These are phyloP conservation scores for Drosophila melanosoma DNA, from an alignment of 2,888 invertebrate genomes.

Conservation along the genomic window DNA sequence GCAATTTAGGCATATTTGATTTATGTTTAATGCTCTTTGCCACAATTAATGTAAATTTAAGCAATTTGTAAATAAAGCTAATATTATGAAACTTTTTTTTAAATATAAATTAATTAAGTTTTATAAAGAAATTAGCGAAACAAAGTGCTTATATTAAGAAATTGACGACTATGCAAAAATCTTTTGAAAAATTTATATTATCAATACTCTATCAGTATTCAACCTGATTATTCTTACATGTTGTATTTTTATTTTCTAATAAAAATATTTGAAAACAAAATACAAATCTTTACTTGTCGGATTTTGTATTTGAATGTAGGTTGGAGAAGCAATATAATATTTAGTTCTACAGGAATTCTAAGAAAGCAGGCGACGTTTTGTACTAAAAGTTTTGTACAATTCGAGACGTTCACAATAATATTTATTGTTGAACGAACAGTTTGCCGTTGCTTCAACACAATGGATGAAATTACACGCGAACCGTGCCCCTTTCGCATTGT, in stretches of 20 bases:
- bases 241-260: neutral
- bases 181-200: neutral
- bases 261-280: neutral
- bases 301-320: neutral
- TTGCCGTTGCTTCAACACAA: constrained; percentile 79
- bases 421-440: neutral
- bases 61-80: neutral
- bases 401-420: neutral
- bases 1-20: neutral
- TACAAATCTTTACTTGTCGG: neutral
- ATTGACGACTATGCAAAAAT: neutral
- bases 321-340: neutral
- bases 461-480: constrained; percentile 98
- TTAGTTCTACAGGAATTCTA: neutral
- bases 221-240: neutral
- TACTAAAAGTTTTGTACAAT: neutral
- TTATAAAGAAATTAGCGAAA: neutral
- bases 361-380: constrained; percentile 7
- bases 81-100: neutral
- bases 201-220: neutral
- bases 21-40: neutral
- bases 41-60: neutral
- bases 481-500: constrained; percentile 99
- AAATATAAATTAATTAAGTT: neutral
- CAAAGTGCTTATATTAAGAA: neutral